Base-by-base conservation (phyloP, 2,888 invertebrate species). In the Pollenia angustigena region DNA sequence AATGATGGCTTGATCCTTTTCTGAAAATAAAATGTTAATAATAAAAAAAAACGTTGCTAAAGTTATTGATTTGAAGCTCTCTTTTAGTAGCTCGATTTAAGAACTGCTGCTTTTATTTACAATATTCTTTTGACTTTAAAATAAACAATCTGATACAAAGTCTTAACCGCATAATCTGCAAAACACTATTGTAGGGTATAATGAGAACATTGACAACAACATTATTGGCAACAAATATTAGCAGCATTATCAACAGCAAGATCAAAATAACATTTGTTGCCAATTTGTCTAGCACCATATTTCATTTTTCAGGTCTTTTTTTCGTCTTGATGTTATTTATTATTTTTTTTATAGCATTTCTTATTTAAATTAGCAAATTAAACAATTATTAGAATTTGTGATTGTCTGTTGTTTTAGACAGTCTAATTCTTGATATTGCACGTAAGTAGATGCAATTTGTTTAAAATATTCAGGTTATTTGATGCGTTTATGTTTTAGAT, bases 211-310 rank as follows among this genome's bases (percentile, higher is more conserved):
- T 32, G 32, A 32, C 56, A 78, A 69, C 23, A 62, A 74, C 23
- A 46, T 42, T 71, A 52, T 68, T 75, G 69, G 50, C 81, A 80
- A 80, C 42, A 10, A 40, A 7, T 32, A 32, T n/a, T 14, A 32
- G 40, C 48, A 58, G 42, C 46, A 32, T 32, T 32, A 32, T 6
- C 32, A 56, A 32, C 23, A 66, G 68, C 9, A 68, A 74, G 6
- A 32, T 4, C 32, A 32, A 40, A 58, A 44, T 10, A 76, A 81
- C 52, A 82, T 76, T 75, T 75, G 85, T 79, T 85, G 87, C 85
- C 87, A 87, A 87, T 85, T 85, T 87, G 87, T 85, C 87, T 87
- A 71, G 75, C 54, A 72, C 50, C 18, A 76, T 66, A 60, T 72
- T 76, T 75, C 46, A 66, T 64, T 58, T 76, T 71, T 58, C 50